These are phyloP conservation scores for Tupiocoris notatus DNA, from an alignment of 2,888 invertebrate species.

Conservation along the genomic window DNA sequence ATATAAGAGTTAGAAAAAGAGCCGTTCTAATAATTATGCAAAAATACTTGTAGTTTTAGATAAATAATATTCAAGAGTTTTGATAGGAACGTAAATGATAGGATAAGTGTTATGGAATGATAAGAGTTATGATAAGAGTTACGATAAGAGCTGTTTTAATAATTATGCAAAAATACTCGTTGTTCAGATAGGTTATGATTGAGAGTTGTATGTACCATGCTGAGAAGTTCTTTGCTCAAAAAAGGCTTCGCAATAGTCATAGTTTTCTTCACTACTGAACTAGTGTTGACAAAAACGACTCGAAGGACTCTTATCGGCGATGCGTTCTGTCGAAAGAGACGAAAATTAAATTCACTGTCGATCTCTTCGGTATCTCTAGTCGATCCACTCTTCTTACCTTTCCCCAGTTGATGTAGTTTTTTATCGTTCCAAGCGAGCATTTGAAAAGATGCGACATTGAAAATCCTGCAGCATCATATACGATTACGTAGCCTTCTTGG, in stretches of 20 bases:
- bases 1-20: too few species aligned
- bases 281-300: conserved; percentile 64
- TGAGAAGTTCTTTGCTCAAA: conserved; percentile 48
- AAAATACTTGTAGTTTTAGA: too few species aligned
- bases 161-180: neutral
- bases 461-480: conserved; percentile 49
- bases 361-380: neutral
- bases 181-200: neutral
- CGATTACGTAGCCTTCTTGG: conserved; percentile 48
- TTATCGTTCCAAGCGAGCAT: conserved; percentile 47
- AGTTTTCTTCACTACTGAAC: conserved; percentile 48
- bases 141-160: too few species aligned
- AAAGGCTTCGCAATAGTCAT: conserved; percentile 48
- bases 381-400: conserved; percentile 40
- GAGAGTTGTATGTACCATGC: conserved; percentile 46
- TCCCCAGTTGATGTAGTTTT: conserved; percentile 49
- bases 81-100: too few species aligned
- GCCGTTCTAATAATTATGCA: too few species aligned
- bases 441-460: conserved; percentile 48
- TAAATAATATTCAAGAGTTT: too few species aligned
- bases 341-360: neutral
- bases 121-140: too few species aligned
- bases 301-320: conserved; percentile 57
- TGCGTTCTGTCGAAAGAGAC: conserved; percentile 47
- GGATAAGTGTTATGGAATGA: too few species aligned